phyloP scores from a whole-genome alignment of 2,888 invertebrate species.

The Watsonalla binaria region DNA sequence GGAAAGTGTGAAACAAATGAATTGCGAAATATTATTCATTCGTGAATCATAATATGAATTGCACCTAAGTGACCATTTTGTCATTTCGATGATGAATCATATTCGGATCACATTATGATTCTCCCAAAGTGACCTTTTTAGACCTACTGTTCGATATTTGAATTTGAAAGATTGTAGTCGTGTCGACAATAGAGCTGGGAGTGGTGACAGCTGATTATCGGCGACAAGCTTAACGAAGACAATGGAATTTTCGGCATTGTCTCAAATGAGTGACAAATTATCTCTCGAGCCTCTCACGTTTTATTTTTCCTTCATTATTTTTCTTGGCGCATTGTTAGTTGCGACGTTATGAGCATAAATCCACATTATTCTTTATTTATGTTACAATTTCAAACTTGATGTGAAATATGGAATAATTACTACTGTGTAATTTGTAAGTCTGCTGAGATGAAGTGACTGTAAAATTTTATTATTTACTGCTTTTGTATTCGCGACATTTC shows the following conservation, averaged over 20 bases:
- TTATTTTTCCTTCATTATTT: slow-evolving; percentile 26
- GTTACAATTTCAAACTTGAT: slow-evolving; percentile 40
- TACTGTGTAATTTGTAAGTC: slow-evolving; percentile 50
- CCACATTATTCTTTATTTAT: slow-evolving; percentile 45
- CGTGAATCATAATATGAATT: too few species aligned
- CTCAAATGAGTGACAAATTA: slow-evolving; percentile 64
- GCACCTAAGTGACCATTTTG: too few species aligned
- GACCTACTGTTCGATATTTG: slow-evolving; percentile 15
- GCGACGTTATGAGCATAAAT: slow-evolving; percentile 25
- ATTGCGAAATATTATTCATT: too few species aligned
- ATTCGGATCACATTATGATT: too few species aligned
- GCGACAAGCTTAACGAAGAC: slow-evolving; percentile 45
- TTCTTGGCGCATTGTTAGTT: slow-evolving; percentile 45
- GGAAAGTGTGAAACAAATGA: too few species aligned
- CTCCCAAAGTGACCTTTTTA: too few species aligned
- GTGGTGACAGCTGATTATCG: slow-evolving; percentile 65
- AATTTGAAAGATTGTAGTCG: slow-evolving; percentile 48
- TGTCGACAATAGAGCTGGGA: slow-evolving; percentile 56
- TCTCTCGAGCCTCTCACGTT: slow-evolving; percentile 24
- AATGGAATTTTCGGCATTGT: slow-evolving; percentile 51
- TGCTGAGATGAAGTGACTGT: slow-evolving; percentile 49
- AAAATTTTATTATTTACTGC: slow-evolving; percentile 62
- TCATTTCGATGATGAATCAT: too few species aligned
- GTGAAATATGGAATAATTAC: slow-evolving; percentile 58
- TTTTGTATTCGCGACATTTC: slow-evolving; percentile 41